These are phyloP conservation scores for Adelphocoris suturalis DNA, from an alignment of 2,888 invertebrate species.

Conservation along the genomic window DNA sequence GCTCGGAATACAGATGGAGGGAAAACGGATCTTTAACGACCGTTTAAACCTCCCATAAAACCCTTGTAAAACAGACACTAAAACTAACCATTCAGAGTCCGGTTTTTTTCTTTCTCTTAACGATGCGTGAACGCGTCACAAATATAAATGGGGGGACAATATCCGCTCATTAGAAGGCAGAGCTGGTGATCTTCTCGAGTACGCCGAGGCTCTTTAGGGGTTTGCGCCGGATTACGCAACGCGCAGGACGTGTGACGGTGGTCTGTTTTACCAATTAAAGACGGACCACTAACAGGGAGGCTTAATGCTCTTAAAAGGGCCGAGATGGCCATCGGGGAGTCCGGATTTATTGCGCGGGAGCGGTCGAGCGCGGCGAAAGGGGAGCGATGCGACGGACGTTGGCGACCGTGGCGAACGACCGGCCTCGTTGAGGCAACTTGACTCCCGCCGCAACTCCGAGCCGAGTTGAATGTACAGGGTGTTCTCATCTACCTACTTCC, in stretches of 20 bases:
- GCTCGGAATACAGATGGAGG: constrained; percentile 53
- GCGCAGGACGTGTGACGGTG: not conserved
- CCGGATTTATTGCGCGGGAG: constrained; percentile 31
- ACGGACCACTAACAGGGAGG: constrained; percentile 12
- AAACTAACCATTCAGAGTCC: not conserved
- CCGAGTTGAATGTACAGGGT: too few relatives aligned
- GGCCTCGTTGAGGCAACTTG: not conserved
- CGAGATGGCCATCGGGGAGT: constrained; percentile 6
- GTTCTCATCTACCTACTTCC: too few relatives aligned
- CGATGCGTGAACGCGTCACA: constrained; percentile 1
- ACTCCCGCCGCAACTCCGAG: not conserved
- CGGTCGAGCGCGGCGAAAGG: not conserved
- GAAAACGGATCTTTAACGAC: constrained; percentile 40
- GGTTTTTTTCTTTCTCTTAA: not conserved
- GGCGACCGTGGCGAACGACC: not conserved
- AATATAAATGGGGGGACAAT: constrained; percentile 22
- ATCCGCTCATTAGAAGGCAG: constrained; percentile 1
- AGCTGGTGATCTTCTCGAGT: not conserved
- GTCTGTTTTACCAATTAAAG: constrained; percentile 44
- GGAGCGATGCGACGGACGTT: constrained; percentile 42
- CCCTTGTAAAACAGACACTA: constrained; percentile 50
- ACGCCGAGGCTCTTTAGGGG: not conserved
- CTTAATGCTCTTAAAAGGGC: constrained; percentile 31
- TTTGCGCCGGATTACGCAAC: not conserved
- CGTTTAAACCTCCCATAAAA: constrained; percentile 35